A percentile compares a stretch with the other conserved stretches of the same genome.
phyloP scores from a whole-genome alignment of 1,140 invertebrate genomes.

The Lamellibrachia luymesi region DNA sequence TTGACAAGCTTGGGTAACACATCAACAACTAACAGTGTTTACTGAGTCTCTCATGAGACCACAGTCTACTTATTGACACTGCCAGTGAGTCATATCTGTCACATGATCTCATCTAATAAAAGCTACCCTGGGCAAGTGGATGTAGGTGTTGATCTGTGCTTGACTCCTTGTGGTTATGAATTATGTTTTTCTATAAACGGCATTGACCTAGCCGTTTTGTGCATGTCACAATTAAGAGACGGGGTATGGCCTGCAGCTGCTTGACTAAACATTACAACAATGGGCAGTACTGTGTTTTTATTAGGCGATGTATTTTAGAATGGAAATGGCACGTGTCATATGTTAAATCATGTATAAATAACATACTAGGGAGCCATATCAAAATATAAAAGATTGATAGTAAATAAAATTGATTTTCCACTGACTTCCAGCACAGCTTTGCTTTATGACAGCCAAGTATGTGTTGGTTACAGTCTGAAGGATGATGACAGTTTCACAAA shows the following conservation, averaged over 20 bases:
- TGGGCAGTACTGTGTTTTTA: not conserved
- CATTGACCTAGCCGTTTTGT: not conserved
- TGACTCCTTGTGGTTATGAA: not conserved
- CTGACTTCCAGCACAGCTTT: no score
- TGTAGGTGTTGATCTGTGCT: not conserved
- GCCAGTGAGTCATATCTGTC: not conserved
- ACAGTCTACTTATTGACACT: not conserved
- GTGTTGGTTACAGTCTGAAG: no score
- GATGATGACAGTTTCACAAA: no score
- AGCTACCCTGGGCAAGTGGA: not conserved
- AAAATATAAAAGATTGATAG: not conserved
- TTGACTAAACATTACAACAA: not conserved
- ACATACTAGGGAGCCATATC: not conserved
- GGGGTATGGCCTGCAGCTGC: not conserved
- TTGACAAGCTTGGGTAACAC: not conserved
- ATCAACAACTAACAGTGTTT: not conserved
- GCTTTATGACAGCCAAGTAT: no score
- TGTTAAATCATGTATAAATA: not conserved
- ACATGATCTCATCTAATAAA: not conserved
- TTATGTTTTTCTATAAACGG: not conserved
- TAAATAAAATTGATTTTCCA: not conserved
- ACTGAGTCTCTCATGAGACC: not conserved
- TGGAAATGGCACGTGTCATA: not conserved
- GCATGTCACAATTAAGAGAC: not conserved
- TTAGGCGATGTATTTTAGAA: no score